These are phyloP conservation scores for Gymnarchus niloticus DNA, from an alignment of 2,113 vertebrate genomes.

Conservation along the genomic window DNA sequence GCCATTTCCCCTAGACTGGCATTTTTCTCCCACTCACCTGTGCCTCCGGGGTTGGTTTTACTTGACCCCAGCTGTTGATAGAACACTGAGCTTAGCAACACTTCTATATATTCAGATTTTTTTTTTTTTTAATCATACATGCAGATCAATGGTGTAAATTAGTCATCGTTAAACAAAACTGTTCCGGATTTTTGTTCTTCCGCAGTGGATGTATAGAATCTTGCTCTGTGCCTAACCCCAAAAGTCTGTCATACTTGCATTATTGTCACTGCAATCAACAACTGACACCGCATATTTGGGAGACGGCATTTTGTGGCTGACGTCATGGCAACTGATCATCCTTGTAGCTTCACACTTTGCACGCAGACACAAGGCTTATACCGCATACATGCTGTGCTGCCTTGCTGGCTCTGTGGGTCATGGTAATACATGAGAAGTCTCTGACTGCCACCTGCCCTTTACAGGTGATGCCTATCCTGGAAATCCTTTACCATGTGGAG, in stretches of 20 bases:
- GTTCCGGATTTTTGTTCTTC: not conserved
- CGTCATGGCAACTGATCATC: not conserved
- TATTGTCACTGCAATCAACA: not conserved
- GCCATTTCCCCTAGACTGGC: not conserved
- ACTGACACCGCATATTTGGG: not conserved
- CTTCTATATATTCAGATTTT: not conserved
- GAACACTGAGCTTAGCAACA: not conserved
- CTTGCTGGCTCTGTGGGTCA: too few relatives aligned
- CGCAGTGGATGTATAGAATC: not conserved
- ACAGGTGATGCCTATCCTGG: conserved; percentile 91
- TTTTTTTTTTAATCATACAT: not conserved
- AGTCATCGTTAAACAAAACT: not conserved
- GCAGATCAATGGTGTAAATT: conserved; percentile 3
- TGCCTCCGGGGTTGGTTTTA: not conserved
- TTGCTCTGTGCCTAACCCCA: not conserved
- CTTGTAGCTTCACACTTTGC: not conserved
- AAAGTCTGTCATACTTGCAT: not conserved
- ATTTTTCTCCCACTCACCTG: conserved; percentile 1
- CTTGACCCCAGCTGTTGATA: not conserved
- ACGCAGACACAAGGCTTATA: not conserved
- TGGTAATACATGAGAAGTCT: not conserved
- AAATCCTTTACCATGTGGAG: conserved; percentile 94
- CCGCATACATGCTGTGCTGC: not conserved
- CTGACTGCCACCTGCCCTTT: conserved; percentile 16
- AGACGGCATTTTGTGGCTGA: not conserved